Conservation (phyloP, 2,113 vertebrate species). For the Elachura formosa region DNA sequence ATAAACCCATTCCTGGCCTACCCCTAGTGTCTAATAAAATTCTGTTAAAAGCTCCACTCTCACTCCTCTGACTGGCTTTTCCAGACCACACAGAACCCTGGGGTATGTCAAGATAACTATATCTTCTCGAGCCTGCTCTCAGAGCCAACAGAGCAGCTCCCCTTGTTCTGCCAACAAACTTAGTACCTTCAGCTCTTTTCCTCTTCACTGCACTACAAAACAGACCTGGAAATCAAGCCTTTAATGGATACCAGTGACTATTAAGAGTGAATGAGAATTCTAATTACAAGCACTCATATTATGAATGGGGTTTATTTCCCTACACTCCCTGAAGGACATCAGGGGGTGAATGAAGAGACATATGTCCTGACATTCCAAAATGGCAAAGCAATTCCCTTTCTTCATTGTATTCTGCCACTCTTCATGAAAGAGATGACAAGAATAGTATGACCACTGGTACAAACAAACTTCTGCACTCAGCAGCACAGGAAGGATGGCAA, state of each 20-base stretch:
- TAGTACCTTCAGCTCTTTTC: constrained; percentile 5
- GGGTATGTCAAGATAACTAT: neutral
- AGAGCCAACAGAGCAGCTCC: neutral
- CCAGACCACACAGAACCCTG: neutral
- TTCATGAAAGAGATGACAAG: neutral
- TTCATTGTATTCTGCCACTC: neutral
- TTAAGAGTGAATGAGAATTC: constrained; percentile 62
- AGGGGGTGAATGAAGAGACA: constrained; percentile 27
- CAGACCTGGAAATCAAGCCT: constrained; percentile 2
- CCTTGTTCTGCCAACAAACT: neutral
- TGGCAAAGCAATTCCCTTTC: neutral
- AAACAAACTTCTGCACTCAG: neutral
- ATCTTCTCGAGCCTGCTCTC: neutral
- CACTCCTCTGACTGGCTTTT: neutral
- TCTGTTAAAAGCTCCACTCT: neutral
- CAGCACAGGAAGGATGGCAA: neutral
- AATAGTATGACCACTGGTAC: neutral
- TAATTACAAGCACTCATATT: constrained; percentile 64
- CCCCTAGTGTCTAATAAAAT: constrained; percentile 10
- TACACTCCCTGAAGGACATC: constrained; percentile 36
- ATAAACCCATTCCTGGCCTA: neutral
- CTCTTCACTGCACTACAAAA: neutral
- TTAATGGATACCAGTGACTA: constrained; percentile 58
- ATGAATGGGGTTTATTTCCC: constrained; percentile 57
- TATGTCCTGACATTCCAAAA: neutral